These are phyloP conservation scores for Myripristis murdjan DNA, from an alignment of 2,797 vertebrate genomes.

Conservation along the genomic window DNA sequence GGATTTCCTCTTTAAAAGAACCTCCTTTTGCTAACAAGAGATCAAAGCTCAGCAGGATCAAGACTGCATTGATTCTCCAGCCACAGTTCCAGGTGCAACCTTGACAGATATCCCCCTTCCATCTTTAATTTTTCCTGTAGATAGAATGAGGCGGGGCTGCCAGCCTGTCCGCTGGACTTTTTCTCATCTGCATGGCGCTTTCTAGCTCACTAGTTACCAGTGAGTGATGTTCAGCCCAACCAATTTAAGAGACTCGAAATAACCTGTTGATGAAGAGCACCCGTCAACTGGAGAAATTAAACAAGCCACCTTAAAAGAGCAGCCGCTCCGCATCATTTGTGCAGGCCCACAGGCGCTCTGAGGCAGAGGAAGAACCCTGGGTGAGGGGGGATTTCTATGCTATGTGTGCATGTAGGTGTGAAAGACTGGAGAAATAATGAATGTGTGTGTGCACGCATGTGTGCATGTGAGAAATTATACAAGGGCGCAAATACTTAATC, in stretches of 20 bases:
- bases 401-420: not conserved
- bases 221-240: conserved; percentile 59
- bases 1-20: conserved; percentile 4
- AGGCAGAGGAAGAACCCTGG: conserved; percentile 20
- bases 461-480: not conserved
- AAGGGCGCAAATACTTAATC: not conserved
- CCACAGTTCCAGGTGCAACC: conserved; percentile 11
- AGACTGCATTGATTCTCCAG: not conserved
- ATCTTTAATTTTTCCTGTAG: conserved; percentile 14
- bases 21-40: not conserved
- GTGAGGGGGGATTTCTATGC: not conserved
- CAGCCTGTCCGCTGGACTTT: conserved; percentile 22
- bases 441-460: conserved; percentile 1
- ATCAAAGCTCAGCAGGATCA: conserved; percentile 1
- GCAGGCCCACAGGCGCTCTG: conserved; percentile 25
- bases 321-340: conserved; percentile 60
- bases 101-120: conserved; percentile 35
- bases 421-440: no score
- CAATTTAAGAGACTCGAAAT: conserved; percentile 65
- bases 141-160: conserved; percentile 30
- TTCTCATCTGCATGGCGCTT: conserved; percentile 55
- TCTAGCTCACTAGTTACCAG: conserved; percentile 47
- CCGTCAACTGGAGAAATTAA: conserved; percentile 68
- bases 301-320: conserved; percentile 55
- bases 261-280: conserved; percentile 75